Evolutionary conservation across 2,888 invertebrate genomes (phyloP).

Genomic region (Junonia oenone): DNA sequence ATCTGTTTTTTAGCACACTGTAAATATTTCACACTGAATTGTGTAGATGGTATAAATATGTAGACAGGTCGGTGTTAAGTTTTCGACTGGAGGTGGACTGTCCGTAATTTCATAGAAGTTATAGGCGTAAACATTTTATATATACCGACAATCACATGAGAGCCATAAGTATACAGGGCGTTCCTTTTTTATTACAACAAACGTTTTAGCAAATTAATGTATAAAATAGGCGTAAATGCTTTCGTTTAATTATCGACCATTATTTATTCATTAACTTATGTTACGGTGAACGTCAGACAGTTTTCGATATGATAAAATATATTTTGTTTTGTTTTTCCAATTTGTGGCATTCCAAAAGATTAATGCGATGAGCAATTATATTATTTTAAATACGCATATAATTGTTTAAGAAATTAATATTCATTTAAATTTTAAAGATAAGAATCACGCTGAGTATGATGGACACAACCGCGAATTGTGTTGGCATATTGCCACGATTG

Average conservation of each 20-base stretch:
- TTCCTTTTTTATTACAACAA: constrained; percentile 40
- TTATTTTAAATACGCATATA: not conserved
- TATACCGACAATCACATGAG: constrained; percentile 57
- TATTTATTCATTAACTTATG: not conserved
- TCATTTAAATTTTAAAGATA: constrained; percentile 13
- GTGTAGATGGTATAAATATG: not conserved
- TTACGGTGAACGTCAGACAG: not conserved
- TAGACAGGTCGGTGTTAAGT: constrained; percentile 40
- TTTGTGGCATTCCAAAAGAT: not conserved
- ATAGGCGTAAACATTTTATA: constrained; percentile 52
- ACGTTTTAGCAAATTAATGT: not conserved
- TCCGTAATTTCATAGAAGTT: constrained; percentile 49
- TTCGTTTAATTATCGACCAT: not conserved
- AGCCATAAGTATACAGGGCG: constrained; percentile 61
- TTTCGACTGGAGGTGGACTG: constrained; percentile 45
- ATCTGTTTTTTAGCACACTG: constrained; percentile 14
- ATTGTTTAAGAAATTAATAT: not conserved
- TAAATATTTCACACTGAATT: not conserved
- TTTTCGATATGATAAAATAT: not conserved
- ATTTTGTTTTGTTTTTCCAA: not conserved
- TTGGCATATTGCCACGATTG: constrained; percentile 62
- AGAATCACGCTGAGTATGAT: constrained; percentile 50
- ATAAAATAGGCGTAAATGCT: not conserved
- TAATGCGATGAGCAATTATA: not conserved
- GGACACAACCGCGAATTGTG: constrained; percentile 48